Conservation (phyloP, 2,797 vertebrate genomes). For the Eutrigla gurnardus region DNA sequence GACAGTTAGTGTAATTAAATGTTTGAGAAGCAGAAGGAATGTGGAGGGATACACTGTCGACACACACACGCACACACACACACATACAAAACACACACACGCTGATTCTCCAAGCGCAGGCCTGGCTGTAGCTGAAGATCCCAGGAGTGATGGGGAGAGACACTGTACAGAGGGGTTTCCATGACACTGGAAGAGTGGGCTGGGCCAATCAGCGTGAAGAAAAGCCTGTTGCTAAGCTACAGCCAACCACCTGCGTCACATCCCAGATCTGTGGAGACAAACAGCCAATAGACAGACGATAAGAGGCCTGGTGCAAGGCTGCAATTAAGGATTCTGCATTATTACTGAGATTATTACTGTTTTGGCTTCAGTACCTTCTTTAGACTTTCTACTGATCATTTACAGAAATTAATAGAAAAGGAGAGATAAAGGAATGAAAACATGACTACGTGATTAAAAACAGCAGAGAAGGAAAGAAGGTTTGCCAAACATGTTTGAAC, state of each 20-base stretch:
- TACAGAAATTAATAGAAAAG: not conserved
- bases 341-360: no score
- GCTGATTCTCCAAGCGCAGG: conserved; percentile 29
- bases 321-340: not conserved
- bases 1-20: conserved; percentile 39
- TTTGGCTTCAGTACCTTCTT: not conserved
- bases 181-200: conserved; percentile 65
- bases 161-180: conserved; percentile 77
- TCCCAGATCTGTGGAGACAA: conserved; percentile 92
- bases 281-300: conserved; percentile 32
- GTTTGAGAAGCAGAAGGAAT: conserved; percentile 38
- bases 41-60: conserved; percentile 8
- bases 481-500: not conserved
- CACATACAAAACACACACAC: not conserved
- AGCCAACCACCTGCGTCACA: conserved; percentile 96
- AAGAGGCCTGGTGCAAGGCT: conserved; percentile 11
- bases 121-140: conserved; percentile 52
- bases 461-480: not conserved
- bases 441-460: not conserved
- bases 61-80: not conserved
- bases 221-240: conserved; percentile 94
- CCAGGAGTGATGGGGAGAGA: conserved; percentile 42
- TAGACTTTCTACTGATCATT: not conserved
- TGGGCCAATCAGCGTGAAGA: conserved; percentile 87
- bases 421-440: not conserved